Base-by-base conservation (phyloP, 2,888 invertebrate species). In the Sycophila texana region DNA sequence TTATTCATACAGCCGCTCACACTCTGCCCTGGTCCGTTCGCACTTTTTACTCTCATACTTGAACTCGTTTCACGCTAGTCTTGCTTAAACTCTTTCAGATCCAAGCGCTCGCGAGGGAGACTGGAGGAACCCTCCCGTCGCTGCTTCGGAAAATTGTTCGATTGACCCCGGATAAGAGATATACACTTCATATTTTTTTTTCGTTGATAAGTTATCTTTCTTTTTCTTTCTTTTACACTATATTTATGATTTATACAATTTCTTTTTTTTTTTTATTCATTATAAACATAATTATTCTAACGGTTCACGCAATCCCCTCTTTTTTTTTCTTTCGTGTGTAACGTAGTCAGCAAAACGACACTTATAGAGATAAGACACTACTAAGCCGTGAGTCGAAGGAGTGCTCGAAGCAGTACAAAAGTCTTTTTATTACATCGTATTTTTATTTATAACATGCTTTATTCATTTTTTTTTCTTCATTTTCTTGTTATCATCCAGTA, bases 321-420 rank as follows among this genome's bases (percentile, higher is more conserved):
- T 39, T 16, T 47, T 10, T 39, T 63, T 30, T 49, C 51, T 67
- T 71, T 20, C 18, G 16, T 58, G 47, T 67, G 51, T 61, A 53
- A 55, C 47, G 14, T 26, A 57, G 26, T 20, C n/a, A 67, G 58
- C 30, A n/a, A 58, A 68, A 58, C n/a, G 47, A 71, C 14, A 66
- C 30, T 47, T 71, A 49, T 13, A 12, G 30, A 66, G 60, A 71
- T 71, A 75, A 66, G 63, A 79, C 66, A 74, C 65, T 65, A 79
- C 51, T 72, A 79, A 79, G 65, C 58, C 70, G 26, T 75, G 67
- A 72, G 26, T 77, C 4, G 47, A 47, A 73, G 30, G 53, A 58
- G 72, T 79, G 60, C 53, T 76, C 49, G 16, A 80, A 76, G 68
- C 74, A 58, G 75, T 79, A 75, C 60, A 77, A 77, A 77, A 68